Base-by-base conservation (phyloP, 1,140 invertebrate species). In the Micrasema longulum region DNA sequence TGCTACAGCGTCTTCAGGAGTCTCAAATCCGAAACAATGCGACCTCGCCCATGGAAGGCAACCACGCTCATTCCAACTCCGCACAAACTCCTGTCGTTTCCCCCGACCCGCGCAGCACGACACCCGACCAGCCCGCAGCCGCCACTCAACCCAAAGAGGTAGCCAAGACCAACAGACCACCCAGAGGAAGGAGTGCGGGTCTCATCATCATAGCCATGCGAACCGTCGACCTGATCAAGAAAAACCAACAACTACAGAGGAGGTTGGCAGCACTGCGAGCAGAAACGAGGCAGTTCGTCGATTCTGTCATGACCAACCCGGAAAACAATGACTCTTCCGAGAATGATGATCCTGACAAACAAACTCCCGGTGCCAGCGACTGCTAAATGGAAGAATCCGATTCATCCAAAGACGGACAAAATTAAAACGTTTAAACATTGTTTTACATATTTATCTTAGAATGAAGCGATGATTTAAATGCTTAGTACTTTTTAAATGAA, bases 161-260 rank as follows among this genome's bases (percentile, higher is more conserved):
- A 9, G 16, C 69, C 43, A 31, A 38, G 5, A 47, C n/a, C 18
- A 9, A 2, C 0, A 38, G 5, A 47, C n/a, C 18, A 9, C 11
- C 0, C 57, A 53, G 47, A 9, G 20, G 68, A 12, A 64, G 68
- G 10, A 75, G 74, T 11, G 69, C 73, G 2, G 81, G 80, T 63
- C 80, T 87, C 5, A 67, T 86, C n/a, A 80, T 80, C 60, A 85
- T 87, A 22, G 81, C 84, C 0, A 63, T 82, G n/a, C 79, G 82
- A 16, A 87, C 86, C 2, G 80, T 86, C 43, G 79, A 78, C n/a
- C 77, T 87, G 7, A 77, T 86, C 20, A 79, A 80, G 45, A 79
- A 82, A n/a, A 87, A 86, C 74, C 79, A 83, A 45, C 76, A 83
- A 31, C 77, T 87, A 11, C 85, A 86, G 53, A 78, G 78, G 41